Evolutionary conservation across 2,113 vertebrate genomes (phyloP).

Genomic region (Zapornia atra): DNA sequence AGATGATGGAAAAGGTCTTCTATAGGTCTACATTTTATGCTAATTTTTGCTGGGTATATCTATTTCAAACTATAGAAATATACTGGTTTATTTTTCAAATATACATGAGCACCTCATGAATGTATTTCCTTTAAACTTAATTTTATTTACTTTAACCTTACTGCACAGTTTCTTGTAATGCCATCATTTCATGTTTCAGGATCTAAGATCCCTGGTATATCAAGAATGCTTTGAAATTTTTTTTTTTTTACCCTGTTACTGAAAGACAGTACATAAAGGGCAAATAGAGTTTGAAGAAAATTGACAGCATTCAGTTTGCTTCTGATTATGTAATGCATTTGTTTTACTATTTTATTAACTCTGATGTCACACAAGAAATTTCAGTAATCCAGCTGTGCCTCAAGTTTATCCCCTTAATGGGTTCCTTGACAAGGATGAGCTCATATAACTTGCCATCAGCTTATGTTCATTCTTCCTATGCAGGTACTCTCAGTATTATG

Average conservation of each 20-base stretch:
- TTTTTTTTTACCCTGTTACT: not conserved
- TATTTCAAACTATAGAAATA: not conserved
- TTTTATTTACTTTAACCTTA: not conserved
- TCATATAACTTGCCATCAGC: not conserved
- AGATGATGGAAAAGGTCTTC: not conserved
- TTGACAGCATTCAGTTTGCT: conserved; percentile 16
- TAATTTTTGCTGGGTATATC: not conserved
- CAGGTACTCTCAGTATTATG: not conserved
- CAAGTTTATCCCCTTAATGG: conserved; percentile 12
- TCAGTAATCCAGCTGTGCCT: conserved; percentile 31
- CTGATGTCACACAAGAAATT: conserved; percentile 27
- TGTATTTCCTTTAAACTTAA: not conserved
- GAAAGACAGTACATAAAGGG: not conserved
- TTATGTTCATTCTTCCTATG: not conserved
- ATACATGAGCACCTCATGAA: not conserved
- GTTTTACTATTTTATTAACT: conserved; percentile 54
- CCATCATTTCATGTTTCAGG: not conserved
- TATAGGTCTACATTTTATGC: not conserved
- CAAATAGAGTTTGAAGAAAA: not conserved
- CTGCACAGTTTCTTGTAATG: not conserved
- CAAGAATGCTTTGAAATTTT: not conserved
- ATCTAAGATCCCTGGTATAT: not conserved
- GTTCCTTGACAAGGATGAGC: conserved; percentile 43
- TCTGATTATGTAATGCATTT: conserved; percentile 7
- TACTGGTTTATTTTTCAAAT: not conserved